These are phyloP conservation scores for Sclerurus mexicanus DNA, from an alignment of 2,113 vertebrate species.

Conservation along the genomic window DNA sequence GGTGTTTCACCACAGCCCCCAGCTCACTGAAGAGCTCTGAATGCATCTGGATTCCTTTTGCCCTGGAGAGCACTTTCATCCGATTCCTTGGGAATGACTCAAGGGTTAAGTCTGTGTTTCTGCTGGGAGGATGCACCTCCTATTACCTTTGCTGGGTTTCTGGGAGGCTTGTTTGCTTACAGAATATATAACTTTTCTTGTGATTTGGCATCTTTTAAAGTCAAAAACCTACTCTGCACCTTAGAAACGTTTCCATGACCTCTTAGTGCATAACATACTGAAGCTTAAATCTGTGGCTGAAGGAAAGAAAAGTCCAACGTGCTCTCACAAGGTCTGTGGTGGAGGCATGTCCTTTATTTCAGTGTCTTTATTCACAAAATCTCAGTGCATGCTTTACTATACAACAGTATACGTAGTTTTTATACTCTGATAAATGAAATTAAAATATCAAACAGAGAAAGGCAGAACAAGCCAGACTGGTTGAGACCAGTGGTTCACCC, in stretches of 20 bases:
- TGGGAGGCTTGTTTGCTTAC: neutral
- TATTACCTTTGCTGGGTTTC: neutral
- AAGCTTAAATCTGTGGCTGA: neutral
- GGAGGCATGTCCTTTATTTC: slow-evolving; percentile 17
- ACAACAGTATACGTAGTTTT: neutral
- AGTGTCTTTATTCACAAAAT: neutral
- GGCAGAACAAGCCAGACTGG: neutral
- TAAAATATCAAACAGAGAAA: neutral
- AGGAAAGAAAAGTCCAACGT: neutral
- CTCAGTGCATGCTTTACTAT: neutral
- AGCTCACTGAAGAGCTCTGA: neutral
- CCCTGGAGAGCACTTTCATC: neutral
- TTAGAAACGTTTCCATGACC: neutral
- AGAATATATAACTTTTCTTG: too few relatives aligned
- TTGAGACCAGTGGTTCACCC: neutral
- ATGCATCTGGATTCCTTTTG: neutral
- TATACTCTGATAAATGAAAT: slow-evolving; percentile 15
- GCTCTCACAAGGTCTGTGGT: neutral
- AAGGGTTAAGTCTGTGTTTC: neutral
- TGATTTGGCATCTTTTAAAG: too few relatives aligned
- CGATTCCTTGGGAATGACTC: fast-evolving
- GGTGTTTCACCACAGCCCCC: neutral
- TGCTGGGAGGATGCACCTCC: neutral
- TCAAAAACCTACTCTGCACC: neutral
- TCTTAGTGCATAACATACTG: neutral